phyloP scores from a whole-genome alignment of 2,888 invertebrate species.

The Mesoligia furuncula region DNA sequence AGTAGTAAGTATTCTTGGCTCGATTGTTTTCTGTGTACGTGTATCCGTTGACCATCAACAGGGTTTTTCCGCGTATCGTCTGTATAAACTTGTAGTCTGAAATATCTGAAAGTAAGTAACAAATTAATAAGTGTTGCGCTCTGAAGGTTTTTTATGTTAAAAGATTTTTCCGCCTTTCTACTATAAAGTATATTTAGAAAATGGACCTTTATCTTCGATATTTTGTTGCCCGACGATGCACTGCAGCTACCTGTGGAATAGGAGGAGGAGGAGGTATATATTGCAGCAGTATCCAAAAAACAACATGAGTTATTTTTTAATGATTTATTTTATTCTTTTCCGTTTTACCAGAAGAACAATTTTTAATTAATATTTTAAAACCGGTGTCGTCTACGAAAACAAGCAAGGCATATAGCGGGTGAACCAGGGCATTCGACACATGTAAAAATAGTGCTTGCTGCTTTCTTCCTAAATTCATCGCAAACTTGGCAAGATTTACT shows the following conservation, averaged over 20 bases:
- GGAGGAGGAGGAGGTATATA: background rate
- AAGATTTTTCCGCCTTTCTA: background rate
- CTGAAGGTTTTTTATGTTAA: background rate
- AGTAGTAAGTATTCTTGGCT: slow-evolving; percentile 68
- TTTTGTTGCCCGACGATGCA: background rate
- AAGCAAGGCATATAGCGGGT: slow-evolving; percentile 27
- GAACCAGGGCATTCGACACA: slow-evolving; percentile 39
- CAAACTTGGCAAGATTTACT: slow-evolving; percentile 33
- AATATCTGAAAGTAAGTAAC: slow-evolving; percentile 37
- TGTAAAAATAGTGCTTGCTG: slow-evolving; percentile 15
- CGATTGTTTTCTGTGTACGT: slow-evolving; percentile 71
- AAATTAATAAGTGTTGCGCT: background rate
- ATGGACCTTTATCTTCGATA: background rate
- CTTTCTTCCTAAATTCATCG: background rate
- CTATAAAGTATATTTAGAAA: background rate
- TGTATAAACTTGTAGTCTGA: slow-evolving; percentile 61
- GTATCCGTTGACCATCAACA: slow-evolving; percentile 67
- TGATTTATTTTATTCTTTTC: background rate
- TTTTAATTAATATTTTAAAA: background rate
- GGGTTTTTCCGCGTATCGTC: slow-evolving; percentile 66
- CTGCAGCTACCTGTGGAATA: background rate
- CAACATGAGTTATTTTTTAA: background rate
- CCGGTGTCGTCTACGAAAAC: slow-evolving; percentile 24
- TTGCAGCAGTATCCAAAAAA: background rate
- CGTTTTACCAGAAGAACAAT: background rate